phyloP scores from a whole-genome alignment of 1,140 invertebrate genomes.

The Tetramorium alpestre region DNA sequence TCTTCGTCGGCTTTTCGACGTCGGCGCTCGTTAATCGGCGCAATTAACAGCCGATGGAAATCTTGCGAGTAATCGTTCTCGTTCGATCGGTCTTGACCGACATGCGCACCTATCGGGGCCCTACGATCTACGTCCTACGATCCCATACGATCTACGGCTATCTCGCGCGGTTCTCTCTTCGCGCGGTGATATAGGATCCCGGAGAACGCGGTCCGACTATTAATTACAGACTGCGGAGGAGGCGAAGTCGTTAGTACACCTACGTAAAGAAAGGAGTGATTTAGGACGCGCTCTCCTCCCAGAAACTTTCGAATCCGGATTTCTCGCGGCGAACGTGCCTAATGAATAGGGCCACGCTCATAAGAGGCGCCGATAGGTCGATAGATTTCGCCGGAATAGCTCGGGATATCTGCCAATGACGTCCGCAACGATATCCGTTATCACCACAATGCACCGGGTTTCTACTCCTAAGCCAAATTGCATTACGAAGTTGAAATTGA shows the following conservation, averaged over 20 bases:
- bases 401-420: conserved; percentile 37
- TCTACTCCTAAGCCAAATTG: neutral
- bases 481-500: conserved; percentile 9
- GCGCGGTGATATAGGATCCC: conserved; percentile 66
- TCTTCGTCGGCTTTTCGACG: conserved; percentile 20
- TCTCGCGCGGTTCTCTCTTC: conserved; percentile 36
- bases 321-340: conserved; percentile 48
- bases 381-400: conserved; percentile 39
- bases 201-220: conserved; percentile 66
- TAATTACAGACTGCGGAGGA: conserved; percentile 76
- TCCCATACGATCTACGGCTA: conserved; percentile 40
- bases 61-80: conserved; percentile 37
- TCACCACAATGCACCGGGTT: neutral
- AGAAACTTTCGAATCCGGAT: conserved; percentile 57
- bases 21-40: conserved; percentile 66
- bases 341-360: conserved; percentile 37
- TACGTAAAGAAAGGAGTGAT: conserved; percentile 76
- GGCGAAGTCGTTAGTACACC: conserved; percentile 74
- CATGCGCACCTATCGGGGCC: neutral
- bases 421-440: conserved; percentile 40
- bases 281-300: conserved; percentile 52
- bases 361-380: conserved; percentile 42
- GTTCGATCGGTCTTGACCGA: conserved; percentile 25
- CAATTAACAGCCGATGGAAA: conserved; percentile 72
- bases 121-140: conserved; percentile 44